Evolutionary conservation across 2,797 vertebrate species (phyloP), one percentile per base, ranked within the genome.

Genomic region (Acestrorhynchus altus): DNA sequence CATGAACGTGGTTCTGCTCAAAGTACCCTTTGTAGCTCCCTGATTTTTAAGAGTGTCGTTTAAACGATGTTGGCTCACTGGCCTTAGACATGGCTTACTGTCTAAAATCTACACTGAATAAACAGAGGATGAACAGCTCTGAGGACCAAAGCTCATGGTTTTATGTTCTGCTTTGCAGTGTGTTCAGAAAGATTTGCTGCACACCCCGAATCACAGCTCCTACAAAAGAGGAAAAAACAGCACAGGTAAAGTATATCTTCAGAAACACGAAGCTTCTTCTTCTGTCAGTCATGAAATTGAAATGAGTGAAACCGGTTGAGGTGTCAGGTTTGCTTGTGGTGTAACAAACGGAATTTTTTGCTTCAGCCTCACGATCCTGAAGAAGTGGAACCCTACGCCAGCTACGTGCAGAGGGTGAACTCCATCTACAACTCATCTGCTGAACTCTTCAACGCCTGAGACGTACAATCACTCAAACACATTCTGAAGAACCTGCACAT

Each of bases 341-440:
- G 22, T 35, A 22, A 47, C 9, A 31, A n/a, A 22, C 61, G 5
- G 20, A 22, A 0, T 26, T 4, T 56, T 56, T 83, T 52, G 78
- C 46, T 73, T 69, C 84, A 92, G 90, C 31, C 1, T 12, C 86
- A 86, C 57, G 86, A 92, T 13, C 88, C 89, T 67, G 93, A 94
- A 83, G 93, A 94, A 61, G 86, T 93, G 57, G 90, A 95, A 69
- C 93, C 92, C 0, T 93, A 94, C 0, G 93, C 91, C 56, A 92
- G 92, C 78, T 95, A 94, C 5, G 64, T 93, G 80, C 93, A 95
- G 80, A 90, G 93, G 61, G 91, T 90, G 13, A 95, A 95, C 89
- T 92, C 92, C 35, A 93, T 95, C 78, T 95, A 95, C 84, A 93
- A 93, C 86, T 93, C 87, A 64, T 87, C 86, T 61, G 87, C 84